Conservation (phyloP, 2,113 vertebrate genomes). For the Hiodon alosoides region DNA sequence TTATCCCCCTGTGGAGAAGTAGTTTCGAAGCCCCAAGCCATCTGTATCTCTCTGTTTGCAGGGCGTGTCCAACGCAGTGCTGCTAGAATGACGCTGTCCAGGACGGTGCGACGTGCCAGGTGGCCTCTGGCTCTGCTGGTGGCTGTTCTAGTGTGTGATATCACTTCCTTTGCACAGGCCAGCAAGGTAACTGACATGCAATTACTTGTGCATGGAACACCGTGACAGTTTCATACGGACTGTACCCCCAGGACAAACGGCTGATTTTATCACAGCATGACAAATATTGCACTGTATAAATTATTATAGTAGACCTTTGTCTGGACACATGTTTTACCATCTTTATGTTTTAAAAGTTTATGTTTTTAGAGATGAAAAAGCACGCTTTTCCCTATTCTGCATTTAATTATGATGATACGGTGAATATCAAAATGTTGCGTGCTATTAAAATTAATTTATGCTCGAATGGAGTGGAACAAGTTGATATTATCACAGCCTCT, state of each 20-base stretch:
- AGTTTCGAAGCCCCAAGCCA: not conserved
- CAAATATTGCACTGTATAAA: too few species aligned
- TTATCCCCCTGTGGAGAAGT: too few species aligned
- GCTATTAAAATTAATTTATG: too few species aligned
- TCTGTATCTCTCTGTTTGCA: not conserved
- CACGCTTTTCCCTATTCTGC: not conserved
- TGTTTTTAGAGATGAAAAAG: not conserved
- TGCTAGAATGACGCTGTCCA: not conserved
- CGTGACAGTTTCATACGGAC: not conserved
- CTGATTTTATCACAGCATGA: not conserved
- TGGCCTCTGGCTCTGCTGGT: not conserved
- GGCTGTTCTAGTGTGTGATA: constrained; percentile 42
- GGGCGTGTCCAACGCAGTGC: not conserved
- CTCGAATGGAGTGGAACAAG: too few species aligned
- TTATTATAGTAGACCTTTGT: too few species aligned
- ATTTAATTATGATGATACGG: too few species aligned
- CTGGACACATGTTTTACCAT: not conserved
- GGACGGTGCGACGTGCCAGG: not conserved
- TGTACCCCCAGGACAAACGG: not conserved
- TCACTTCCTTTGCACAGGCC: constrained; percentile 36
- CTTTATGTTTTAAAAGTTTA: not conserved
- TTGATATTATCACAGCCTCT: too few species aligned
- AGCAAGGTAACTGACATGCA: constrained; percentile 47
- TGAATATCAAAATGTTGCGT: not conserved
- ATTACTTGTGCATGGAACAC: not conserved